Evolutionary conservation across 2,797 vertebrate genomes (phyloP), one percentile per base, ranked within the genome.

Genomic region (Glossophaga mutica): DNA sequence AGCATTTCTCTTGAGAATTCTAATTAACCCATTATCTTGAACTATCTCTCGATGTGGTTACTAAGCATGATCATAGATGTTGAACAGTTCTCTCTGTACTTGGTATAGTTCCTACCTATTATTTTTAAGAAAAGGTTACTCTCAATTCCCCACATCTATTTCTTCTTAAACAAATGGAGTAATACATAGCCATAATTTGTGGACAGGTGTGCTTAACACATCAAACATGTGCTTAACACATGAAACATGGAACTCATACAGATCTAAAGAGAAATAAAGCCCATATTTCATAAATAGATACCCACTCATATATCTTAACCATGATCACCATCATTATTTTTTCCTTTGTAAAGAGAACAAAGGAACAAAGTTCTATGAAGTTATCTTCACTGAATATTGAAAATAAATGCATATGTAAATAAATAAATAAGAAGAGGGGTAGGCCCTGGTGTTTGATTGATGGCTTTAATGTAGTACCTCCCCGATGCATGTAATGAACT

Each of bases 271-370:
- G 52, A 90, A 82, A 84, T 52, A 85, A 82, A 94, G 32, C 7
- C 18, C 29, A 22, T 32, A 50, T 94, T 84, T 83, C 76, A 44
- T 93, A 59, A 34, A 16, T 37, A 71, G 37, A 77, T 32, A 87
- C 21, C 22, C 4, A 85, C 6, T 15, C 57, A 67, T 46, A 1
- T 62, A 46, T 9, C 44, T 44, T 68, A 84, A 77, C 5, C 9
- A 29, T 48, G 73, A 81, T 78, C 15, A 90, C 5, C 39, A 44
- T 70, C 10, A 88, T 50, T 74, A 71, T 15, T 32, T 83, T 81
- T 90, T 88, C 65, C 65, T 78, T 95, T 95, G 44, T 44, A 57
- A 92, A 87, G 11, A 94, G 67, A 77, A 70, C 2, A 84, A 46
- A 59, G 84, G n/a, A n/a, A n/a, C n/a, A n/a, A n/a, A n/a, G 87